Conservation (phyloP, 2,888 invertebrate genomes). For the Tachina lurida region DNA sequence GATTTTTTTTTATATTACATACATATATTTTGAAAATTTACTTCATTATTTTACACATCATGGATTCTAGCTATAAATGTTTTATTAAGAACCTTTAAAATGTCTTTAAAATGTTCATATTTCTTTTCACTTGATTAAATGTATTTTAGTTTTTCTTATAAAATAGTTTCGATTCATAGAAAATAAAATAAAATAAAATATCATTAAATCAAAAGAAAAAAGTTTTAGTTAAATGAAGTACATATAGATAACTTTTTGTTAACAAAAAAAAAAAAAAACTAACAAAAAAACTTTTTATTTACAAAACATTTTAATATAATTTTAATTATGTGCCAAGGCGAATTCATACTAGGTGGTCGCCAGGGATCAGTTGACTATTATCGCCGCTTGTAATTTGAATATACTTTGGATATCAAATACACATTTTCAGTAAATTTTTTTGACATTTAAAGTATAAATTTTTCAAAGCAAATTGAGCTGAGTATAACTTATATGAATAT, state of each 20-base stretch:
- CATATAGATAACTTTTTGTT: slow-evolving; percentile 40
- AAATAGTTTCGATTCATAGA: not conserved
- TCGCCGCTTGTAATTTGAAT: no score
- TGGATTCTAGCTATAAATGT: slow-evolving; percentile 6
- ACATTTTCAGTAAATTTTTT: no score
- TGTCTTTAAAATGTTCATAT: slow-evolving; percentile 1
- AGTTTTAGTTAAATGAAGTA: slow-evolving; percentile 8
- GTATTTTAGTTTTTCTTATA: slow-evolving; percentile 9
- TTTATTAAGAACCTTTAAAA: slow-evolving; percentile 11
- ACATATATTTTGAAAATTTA: slow-evolving; percentile 27
- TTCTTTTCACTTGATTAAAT: slow-evolving; percentile 3
- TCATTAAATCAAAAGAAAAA: not conserved
- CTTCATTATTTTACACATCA: slow-evolving; percentile 7
- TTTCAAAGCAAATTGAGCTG: no score
- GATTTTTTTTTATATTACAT: slow-evolving; percentile 43
- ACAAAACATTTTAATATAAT: not conserved
- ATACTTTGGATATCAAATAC: no score
- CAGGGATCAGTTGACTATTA: no score
- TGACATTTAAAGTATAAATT: no score
- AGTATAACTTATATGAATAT: no score
- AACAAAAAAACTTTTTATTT: slow-evolving; percentile 1
- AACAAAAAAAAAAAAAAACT: not conserved
- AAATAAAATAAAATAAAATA: slow-evolving; percentile 42
- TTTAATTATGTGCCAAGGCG: no score
- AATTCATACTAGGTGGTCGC: no score